A percentile compares a stretch with the other conserved stretches of the same genome.
Conservation (phyloP, 2,888 invertebrate species). For the Scaptomyza tumidula region DNA sequence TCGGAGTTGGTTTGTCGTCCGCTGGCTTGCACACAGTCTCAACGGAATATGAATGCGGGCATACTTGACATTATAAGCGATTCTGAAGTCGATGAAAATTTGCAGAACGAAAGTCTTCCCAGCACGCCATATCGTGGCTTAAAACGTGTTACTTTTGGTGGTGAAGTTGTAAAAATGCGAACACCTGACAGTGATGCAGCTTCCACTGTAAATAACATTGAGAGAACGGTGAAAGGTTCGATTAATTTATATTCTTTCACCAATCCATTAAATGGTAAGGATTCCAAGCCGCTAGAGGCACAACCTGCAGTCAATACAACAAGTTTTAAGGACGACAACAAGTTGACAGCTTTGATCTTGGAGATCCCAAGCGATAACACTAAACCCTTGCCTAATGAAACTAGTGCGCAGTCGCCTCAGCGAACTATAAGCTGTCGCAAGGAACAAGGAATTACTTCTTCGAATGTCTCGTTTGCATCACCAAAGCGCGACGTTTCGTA, state of each 20-base stretch:
- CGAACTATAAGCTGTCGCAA: conserved; percentile 3
- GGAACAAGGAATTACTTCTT: not conserved
- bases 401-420: conserved; percentile 33
- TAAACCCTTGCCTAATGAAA: conserved; percentile 71
- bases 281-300: not conserved
- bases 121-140: conserved; percentile 86
- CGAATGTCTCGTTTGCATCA: conserved; percentile 35
- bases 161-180: conserved; percentile 93
- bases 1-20: conserved; percentile 83
- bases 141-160: conserved; percentile 92
- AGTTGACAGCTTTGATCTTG: conserved; percentile 73
- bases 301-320: not conserved
- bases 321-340: conserved; percentile 26
- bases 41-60: conserved; percentile 71
- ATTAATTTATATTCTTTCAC: not conserved
- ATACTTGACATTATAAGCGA: conserved; percentile 87
- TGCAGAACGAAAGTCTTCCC: conserved; percentile 45
- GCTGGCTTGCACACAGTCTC: conserved; percentile 49
- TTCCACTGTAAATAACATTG: conserved; percentile 73
- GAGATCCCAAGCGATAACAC: conserved; percentile 84
- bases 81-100: conserved; percentile 85
- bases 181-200: conserved; percentile 93
- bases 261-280: not conserved
- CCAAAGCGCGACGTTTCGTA: conserved; percentile 64
- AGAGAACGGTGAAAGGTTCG: conserved; percentile 12